These are phyloP conservation scores for Hesperia comma DNA, from an alignment of 2,888 invertebrate genomes.

Conservation along the genomic window DNA sequence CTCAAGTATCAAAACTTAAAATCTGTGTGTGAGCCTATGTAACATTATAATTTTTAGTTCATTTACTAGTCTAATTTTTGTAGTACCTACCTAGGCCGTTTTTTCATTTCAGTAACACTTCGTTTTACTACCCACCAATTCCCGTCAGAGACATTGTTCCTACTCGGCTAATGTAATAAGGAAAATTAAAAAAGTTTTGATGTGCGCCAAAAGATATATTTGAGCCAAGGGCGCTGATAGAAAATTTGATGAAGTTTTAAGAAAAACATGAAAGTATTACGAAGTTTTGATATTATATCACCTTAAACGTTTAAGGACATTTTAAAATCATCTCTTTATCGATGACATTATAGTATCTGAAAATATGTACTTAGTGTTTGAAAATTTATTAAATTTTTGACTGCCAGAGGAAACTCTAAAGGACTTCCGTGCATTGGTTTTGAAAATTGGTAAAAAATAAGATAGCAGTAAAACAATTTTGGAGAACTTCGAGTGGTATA, in stretches of 20 bases:
- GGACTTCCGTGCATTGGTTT: no score
- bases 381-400: no score
- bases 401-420: no score
- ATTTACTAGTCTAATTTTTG: not conserved
- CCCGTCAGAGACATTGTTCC: conserved; percentile 28
- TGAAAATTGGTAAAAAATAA: no score
- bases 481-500: no score
- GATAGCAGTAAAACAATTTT: no score
- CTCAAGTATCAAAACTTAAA: no score
- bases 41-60: no score
- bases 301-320: not conserved
- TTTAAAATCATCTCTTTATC: not conserved
- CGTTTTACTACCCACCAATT: not conserved
- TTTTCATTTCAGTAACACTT: not conserved
- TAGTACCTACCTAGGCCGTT: not conserved
- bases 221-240: conserved; percentile 26
- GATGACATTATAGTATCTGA: not conserved
- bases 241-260: conserved; percentile 31
- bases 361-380: no score
- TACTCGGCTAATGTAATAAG: conserved; percentile 28
- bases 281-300: not conserved
- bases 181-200: conserved; percentile 37
- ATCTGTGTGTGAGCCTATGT: no score
- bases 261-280: conserved; percentile 18
- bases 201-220: conserved; percentile 32